Evolutionary conservation across 2,888 invertebrate species (phyloP), one percentile per base, ranked within the genome.

Genomic region (Eupsilia transversa): DNA sequence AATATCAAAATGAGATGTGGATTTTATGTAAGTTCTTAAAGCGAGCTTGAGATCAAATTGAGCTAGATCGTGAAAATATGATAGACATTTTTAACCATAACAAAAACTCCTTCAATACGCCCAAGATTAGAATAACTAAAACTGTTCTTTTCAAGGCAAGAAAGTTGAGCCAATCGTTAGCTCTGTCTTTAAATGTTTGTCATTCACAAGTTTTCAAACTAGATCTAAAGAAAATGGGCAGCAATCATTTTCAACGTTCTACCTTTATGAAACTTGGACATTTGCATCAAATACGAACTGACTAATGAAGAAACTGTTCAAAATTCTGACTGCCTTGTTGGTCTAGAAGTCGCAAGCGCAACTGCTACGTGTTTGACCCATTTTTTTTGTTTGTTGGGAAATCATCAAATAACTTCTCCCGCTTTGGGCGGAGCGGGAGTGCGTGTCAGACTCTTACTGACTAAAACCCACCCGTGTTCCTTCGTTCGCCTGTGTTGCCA

Each of bases 161-260:
- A 80, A 80, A 83, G 63, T 80, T 77, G 30, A n/a, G 41, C n/a
- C 54, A 27, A 77, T 82, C 67, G 59, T 77, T 64, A 67, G 78
- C 73, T 60, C 35, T 46, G 60, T 3, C 56, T 74, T 59, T 64
- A 59, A 82, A 82, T 79, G 80, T 80, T 79, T 74, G 74, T 54
- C 81, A 82, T 84, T 82, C 43, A 79, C 64, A 79, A 79, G 74
- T 81, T 84, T 57, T 4, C 70, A 68, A 84, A 82, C 84, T 57
- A 74, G 38, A 84, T 80, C 71, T 27, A 23, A 35, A 64, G 67
- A 43, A 68, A 84, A 84, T 84, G 67, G 41, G 9, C 27, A 65
- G 74, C 60, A 60, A 84, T 82, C 20, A 71, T 64, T 60, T 60
- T 27, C 60, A 64, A 81, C n/a, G 41, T 56, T 63, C 49, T 67